Evolutionary conservation across 1,140 invertebrate genomes (phyloP), one percentile per base, ranked within the genome.

Genomic region (Cyclina sinensis): DNA sequence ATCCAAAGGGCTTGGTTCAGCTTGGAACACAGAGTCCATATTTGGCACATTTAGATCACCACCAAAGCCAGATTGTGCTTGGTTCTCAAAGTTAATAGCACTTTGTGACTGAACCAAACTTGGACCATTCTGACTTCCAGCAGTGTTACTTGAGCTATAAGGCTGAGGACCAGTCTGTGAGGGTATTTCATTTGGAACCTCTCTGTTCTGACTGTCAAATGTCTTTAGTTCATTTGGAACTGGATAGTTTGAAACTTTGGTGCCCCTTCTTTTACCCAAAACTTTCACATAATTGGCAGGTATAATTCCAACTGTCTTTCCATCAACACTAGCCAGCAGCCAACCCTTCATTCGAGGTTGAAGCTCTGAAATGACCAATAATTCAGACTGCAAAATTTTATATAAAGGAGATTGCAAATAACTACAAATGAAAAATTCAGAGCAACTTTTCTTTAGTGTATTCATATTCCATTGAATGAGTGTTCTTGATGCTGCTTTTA

Each of bases 201-300:
- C 46, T 54, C 46, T 48, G 30, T 21, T 73, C 9, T 74, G 37
- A 51, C 74, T 68, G 21, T 59, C 57, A 32, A 84, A 73, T 48
- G 43, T 37, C 16, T 73, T 32, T 35, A 84, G 62, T 74, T 84
- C 59, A 84, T 84, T 84, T 18, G 27, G 39, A 18, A 84, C 82
- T 0, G 82, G 82, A 57, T 84, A 84, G 51, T 84, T 68, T 37
- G 82, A 84, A 0, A 74, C 68, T 73, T 83, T 93, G 21, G 80
- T 91, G 24, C 94, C 94, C 70, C 90, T 87, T 73, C 91, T 90
- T 86, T 95, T 95, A 5, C 95, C 94, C 2, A 95, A 86, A 21
- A 96, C 86, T 94, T 96, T 97, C 0, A 98, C 96, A 94, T 99
- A 98, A 94, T 97, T 98, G 0, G 97, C 96, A 3, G 98, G 98